A percentile compares a stretch with the other conserved stretches of the same genome.
phyloP scores from a whole-genome alignment of 2,888 invertebrate genomes.

The Scaptomyza tumidula region DNA sequence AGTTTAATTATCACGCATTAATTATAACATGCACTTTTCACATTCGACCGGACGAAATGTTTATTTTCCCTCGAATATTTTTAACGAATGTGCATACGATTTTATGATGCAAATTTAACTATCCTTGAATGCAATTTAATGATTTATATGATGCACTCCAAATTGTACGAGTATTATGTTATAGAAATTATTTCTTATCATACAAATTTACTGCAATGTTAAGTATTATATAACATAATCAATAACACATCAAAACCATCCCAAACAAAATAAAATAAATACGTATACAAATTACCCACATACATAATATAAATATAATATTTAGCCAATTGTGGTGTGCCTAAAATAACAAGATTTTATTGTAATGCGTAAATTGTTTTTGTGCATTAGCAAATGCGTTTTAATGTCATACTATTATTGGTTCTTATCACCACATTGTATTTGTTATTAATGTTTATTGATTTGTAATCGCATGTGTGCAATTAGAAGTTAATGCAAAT shows the following conservation, averaged over 20 bases:
- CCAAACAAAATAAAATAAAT: neutral
- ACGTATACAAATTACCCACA: neutral
- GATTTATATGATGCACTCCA: constrained; percentile 15
- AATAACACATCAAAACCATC: neutral
- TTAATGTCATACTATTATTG: neutral
- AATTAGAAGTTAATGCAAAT: constrained; percentile 13
- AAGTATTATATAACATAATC: neutral
- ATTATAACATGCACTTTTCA: constrained; percentile 41
- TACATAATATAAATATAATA: too few relatives aligned
- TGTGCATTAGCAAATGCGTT: neutral
- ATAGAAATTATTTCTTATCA: too few relatives aligned
- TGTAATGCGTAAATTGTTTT: neutral
- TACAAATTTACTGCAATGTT: neutral
- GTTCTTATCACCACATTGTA: neutral
- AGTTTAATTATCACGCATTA: constrained; percentile 53
- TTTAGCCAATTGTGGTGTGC: neutral
- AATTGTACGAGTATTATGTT: neutral
- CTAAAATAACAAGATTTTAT: neutral
- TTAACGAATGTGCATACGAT: constrained; percentile 16
- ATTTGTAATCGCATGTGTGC: constrained; percentile 1
- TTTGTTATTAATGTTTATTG: neutral
- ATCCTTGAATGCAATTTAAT: constrained; percentile 7
- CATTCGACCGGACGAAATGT: too few relatives aligned
- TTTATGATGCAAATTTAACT: constrained; percentile 28
- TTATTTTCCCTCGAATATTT: constrained; percentile 13